Conservation (phyloP, 2,797 vertebrate species). For the Valencia hispanica region DNA sequence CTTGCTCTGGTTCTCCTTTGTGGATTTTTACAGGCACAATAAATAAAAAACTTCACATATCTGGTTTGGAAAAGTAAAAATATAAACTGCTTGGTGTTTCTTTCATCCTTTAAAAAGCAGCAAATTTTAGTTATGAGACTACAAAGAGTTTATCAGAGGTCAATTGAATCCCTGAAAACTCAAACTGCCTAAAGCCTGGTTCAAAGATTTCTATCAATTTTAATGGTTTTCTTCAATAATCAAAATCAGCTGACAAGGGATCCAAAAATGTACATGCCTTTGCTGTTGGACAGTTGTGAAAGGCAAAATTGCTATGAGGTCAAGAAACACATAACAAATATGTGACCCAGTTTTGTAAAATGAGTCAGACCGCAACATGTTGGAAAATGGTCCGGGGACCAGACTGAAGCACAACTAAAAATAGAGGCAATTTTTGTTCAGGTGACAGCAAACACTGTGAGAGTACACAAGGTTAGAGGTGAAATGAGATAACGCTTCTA, state of each 20-base stretch:
- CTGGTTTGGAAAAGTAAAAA: slow-evolving; percentile 1
- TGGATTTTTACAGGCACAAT: not conserved
- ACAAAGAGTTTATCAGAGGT: not conserved
- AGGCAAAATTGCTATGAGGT: not conserved
- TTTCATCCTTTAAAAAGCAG: not conserved
- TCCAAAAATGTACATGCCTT: not conserved
- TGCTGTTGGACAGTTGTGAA: not conserved
- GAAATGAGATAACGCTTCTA: slow-evolving; percentile 23
- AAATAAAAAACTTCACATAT: not conserved
- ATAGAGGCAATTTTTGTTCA: slow-evolving; percentile 26
- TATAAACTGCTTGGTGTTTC: not conserved
- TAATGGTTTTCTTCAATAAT: not conserved
- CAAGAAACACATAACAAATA: not conserved
- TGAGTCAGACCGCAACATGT: not conserved
- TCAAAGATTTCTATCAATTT: not conserved
- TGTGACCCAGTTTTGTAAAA: not conserved
- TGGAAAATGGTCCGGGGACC: slow-evolving; percentile 14
- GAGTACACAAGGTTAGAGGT: slow-evolving; percentile 8
- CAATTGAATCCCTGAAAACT: not conserved
- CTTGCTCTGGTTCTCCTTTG: not conserved
- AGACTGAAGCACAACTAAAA: slow-evolving; percentile 23
- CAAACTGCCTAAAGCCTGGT: not conserved
- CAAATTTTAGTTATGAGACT: not conserved
- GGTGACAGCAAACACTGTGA: slow-evolving; percentile 11
- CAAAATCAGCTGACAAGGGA: not conserved